Evolutionary conservation across 2,113 vertebrate genomes (phyloP), one percentile per base, ranked within the genome.

Genomic region (Thinocorus orbignyianus): DNA sequence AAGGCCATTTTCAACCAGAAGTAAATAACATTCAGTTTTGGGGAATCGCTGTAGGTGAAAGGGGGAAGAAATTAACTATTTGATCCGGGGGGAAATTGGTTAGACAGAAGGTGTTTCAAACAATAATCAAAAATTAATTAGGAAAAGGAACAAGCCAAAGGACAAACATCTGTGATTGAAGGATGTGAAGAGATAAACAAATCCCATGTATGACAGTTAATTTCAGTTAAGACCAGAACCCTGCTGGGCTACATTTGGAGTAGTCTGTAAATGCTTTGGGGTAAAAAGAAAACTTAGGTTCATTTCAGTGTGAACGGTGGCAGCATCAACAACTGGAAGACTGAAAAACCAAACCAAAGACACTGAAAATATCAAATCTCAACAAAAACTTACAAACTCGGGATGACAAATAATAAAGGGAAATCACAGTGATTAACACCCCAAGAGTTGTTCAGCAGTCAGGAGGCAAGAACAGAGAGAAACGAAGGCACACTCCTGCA

Each of bases 121-220:
- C 93, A 49, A 95, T 94, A 98, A 97, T 98, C 31, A 97, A 97
- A 98, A 98, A 97, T 97, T 97, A 98, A 97, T 98, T 97, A 97
- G 97, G 70, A 97, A 95, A 93, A 96, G 90, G 90, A 98, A 96
- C 92, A 97, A 98, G 97, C 97, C 97, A 97, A 97, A 97, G 97
- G 97, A 97, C 95, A 97, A 97, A 98, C 97, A 98, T 97, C 98
- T 98, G 97, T 80, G 96, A 96, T 69, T 94, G 81, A 94, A 91
- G 15, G 83, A 92, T 93, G 76, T 61, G 64, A 90, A 74, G 76
- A 97, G 96, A 96, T 73, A 96, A 97, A 98, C 94, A 97, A 95
- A 95, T 74, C 82, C 61, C 33, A 71, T 20, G 64, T 62, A 74
- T 76, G 91, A 78, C 92, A 86, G 93, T 95, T 93, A 79, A 77